Evolutionary conservation across 2,113 vertebrate genomes (phyloP).

Genomic region (Perca flavescens): DNA sequence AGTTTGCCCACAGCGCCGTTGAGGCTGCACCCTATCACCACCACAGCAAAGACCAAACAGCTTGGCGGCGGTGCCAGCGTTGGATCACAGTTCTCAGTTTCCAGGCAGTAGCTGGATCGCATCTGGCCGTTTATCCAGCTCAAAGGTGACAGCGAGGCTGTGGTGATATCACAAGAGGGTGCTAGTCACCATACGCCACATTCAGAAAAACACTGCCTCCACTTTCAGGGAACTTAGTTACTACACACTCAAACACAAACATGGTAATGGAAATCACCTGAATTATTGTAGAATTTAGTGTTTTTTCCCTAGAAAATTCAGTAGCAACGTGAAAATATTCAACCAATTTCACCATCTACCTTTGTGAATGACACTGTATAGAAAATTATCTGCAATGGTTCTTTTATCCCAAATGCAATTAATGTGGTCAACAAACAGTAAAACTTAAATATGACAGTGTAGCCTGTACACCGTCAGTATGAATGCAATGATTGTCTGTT

Average conservation of each 20-base stretch:
- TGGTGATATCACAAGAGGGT: slow-evolving; percentile 64
- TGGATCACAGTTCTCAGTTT: slow-evolving; percentile 44
- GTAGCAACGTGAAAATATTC: not conserved
- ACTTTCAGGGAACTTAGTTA: not conserved
- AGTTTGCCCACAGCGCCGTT: slow-evolving; percentile 25
- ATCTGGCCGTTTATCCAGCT: slow-evolving; percentile 40
- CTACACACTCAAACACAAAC: slow-evolving; percentile 3
- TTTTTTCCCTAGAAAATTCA: not conserved
- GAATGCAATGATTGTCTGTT: too few relatives aligned
- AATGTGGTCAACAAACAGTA: too few relatives aligned
- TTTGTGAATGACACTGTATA: not conserved
- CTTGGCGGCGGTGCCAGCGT: slow-evolving; percentile 12
- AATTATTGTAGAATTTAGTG: not conserved
- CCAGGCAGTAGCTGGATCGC: slow-evolving; percentile 50
- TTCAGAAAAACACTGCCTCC: not conserved
- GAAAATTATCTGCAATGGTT: too few relatives aligned
- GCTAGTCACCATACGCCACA: slow-evolving; percentile 32
- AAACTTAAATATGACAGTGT: too few relatives aligned
- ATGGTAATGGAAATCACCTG: not conserved
- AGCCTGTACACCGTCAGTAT: too few relatives aligned
- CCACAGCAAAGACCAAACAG: slow-evolving; percentile 38
- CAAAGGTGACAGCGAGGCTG: slow-evolving; percentile 54
- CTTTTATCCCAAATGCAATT: too few relatives aligned
- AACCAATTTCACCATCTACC: not conserved
- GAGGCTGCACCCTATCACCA: slow-evolving; percentile 47